Conservation (phyloP, 2,888 invertebrate genomes). For the Morpho deidamia region DNA sequence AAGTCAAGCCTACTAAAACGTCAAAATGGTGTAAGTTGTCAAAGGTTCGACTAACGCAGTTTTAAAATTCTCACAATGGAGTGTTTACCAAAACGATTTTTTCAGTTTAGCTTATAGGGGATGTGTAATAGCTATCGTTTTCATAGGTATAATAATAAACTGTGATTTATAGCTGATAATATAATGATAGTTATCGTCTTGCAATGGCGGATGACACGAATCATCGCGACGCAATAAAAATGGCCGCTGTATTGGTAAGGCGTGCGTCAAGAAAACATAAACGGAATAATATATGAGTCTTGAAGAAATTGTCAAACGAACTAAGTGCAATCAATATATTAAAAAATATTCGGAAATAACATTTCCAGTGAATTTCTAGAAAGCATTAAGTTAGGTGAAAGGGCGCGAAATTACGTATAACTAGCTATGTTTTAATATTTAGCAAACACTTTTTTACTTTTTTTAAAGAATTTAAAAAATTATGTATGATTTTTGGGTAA, state of each 20-base stretch:
- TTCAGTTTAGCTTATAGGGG: constrained; percentile 43
- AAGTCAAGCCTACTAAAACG: constrained; percentile 53
- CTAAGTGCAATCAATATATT: constrained; percentile 2
- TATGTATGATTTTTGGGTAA: no score
- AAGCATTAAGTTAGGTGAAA: constrained; percentile 48
- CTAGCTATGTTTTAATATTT: constrained; percentile 23
- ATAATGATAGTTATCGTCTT: constrained; percentile 54
- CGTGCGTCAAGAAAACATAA: constrained; percentile 65
- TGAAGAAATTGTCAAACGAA: background rate
- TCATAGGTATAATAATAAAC: constrained; percentile 28
- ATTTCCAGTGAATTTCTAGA: constrained; percentile 8
- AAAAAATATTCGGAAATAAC: constrained; percentile 7
- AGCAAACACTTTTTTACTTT: background rate
- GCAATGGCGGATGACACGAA: constrained; percentile 78
- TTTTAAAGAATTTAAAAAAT: no score
- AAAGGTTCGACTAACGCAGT: constrained; percentile 64
- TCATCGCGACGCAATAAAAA: constrained; percentile 77
- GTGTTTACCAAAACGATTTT: constrained; percentile 57
- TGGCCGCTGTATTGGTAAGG: constrained; percentile 77
- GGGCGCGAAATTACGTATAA: constrained; percentile 72
- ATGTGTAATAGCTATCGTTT: constrained; percentile 51
- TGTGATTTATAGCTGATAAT: constrained; percentile 48
- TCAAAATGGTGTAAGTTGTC: constrained; percentile 76
- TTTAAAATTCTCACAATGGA: constrained; percentile 52
- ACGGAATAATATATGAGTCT: constrained; percentile 35